A percentile compares a stretch with the other conserved stretches of the same genome.
phyloP scores from a whole-genome alignment of 64 coral and sea anemone species.

The Porites australiensis region DNA sequence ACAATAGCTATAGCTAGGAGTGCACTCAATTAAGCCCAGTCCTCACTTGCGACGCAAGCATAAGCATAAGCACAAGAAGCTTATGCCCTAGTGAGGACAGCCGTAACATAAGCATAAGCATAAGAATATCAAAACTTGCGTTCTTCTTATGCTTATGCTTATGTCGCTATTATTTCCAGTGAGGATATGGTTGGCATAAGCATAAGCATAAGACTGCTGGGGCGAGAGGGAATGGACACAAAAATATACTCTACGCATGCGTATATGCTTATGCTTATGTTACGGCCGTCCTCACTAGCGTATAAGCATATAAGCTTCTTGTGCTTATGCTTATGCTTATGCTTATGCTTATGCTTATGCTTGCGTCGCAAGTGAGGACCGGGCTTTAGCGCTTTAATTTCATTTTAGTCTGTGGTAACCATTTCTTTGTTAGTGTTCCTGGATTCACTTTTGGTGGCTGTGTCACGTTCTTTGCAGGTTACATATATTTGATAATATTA shows the following conservation, averaged over 20 bases:
- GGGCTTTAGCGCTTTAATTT: not conserved
- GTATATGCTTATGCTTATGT: constrained; percentile 69
- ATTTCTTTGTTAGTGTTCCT: too few relatives aligned
- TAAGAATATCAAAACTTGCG: not conserved
- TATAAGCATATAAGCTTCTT: not conserved
- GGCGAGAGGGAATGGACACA: constrained; percentile 17
- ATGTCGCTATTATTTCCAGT: too few relatives aligned
- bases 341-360: constrained; percentile 44
- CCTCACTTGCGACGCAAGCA: constrained; percentile 32
- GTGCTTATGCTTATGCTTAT: constrained; percentile 23
- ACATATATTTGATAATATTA: too few relatives aligned
- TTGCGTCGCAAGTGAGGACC: constrained; percentile 20
- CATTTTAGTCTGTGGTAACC: too few relatives aligned
- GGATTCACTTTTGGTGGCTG: too few relatives aligned
- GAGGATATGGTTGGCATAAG: too few relatives aligned
- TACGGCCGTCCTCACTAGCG: constrained; percentile 53
- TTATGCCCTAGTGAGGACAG: constrained; percentile 48
- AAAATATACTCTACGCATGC: constrained; percentile 37
- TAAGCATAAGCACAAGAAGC: not conserved
- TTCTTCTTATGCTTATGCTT: not conserved
- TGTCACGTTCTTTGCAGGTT: too few relatives aligned
- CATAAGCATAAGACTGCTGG: not conserved
- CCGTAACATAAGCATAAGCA: constrained; percentile 52
- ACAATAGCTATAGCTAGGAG: too few relatives aligned
- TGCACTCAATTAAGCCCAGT: not conserved